Conservation (phyloP, 2,113 vertebrate genomes). For the Macrotus californicus region DNA sequence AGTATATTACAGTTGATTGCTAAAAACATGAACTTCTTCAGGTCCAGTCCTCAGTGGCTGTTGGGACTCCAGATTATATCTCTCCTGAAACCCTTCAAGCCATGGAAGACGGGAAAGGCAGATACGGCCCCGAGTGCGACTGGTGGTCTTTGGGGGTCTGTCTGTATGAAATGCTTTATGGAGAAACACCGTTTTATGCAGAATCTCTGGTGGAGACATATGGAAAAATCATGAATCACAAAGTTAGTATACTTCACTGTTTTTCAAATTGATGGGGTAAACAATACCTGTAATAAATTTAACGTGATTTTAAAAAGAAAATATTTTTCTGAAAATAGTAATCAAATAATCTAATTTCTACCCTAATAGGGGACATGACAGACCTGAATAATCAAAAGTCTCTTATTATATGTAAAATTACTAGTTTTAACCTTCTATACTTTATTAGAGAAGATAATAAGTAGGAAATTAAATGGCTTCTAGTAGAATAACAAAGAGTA, state of each 20-base stretch:
- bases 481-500: background rate
- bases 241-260: constrained; percentile 85
- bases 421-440: background rate
- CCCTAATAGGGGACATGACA: background rate
- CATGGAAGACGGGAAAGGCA: constrained; percentile 99
- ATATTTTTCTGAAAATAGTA: constrained; percentile 8
- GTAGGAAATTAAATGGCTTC: background rate
- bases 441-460: constrained; percentile 15
- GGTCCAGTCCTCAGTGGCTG: constrained; percentile 98
- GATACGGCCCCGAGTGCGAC: constrained; percentile 98
- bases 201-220: constrained; percentile 99
- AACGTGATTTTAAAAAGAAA: background rate
- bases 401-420: background rate
- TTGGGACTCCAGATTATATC: constrained; percentile 98
- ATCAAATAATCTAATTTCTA: background rate
- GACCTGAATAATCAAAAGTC: background rate
- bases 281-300: background rate
- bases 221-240: constrained; percentile 99
- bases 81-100: constrained; percentile 99
- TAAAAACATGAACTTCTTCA: constrained; percentile 73
- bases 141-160: constrained; percentile 99
- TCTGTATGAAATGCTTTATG: constrained; percentile 99
- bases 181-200: constrained; percentile 98
- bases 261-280: constrained; percentile 52
- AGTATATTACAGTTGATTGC: background rate